Evolutionary conservation across 1,140 invertebrate genomes (phyloP).

Genomic region (Wasmannia auropunctata): DNA sequence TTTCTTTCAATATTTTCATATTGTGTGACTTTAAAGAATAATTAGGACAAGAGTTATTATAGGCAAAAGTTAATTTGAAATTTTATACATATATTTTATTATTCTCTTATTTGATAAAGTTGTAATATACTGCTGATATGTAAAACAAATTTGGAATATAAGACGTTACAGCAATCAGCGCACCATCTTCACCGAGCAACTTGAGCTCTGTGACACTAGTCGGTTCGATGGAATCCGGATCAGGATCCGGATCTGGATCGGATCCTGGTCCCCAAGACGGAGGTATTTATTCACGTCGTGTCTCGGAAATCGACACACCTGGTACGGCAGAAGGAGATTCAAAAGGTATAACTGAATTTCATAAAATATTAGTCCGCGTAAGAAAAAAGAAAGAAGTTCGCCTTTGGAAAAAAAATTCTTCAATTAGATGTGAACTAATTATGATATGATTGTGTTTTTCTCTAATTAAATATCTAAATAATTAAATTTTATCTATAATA

Average conservation of each 20-base stretch:
- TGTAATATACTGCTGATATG: slow-evolving; percentile 1
- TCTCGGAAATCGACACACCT: slow-evolving; percentile 79
- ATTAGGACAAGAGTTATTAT: neutral
- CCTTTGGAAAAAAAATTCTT: neutral
- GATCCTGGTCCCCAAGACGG: slow-evolving; percentile 82
- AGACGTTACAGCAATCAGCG: slow-evolving; percentile 85
- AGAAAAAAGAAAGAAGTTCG: neutral
- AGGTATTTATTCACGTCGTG: slow-evolving; percentile 67
- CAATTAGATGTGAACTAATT: neutral
- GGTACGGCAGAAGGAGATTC: slow-evolving; percentile 37
- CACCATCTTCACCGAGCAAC: slow-evolving; percentile 90
- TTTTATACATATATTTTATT: slow-evolving; percentile 74
- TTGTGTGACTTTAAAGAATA: neutral
- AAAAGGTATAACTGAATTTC: slow-evolving; percentile 21
- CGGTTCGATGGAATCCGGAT: slow-evolving; percentile 86
- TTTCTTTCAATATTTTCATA: neutral
- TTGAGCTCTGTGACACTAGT: slow-evolving; percentile 90
- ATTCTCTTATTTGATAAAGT: neutral
- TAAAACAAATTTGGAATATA: slow-evolving; percentile 7
- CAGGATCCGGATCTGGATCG: slow-evolving; percentile 81
- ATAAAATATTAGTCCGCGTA: neutral
- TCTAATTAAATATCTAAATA: no score
- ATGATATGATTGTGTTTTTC: neutral
- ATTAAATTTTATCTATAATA: neutral
- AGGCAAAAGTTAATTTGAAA: slow-evolving; percentile 44